Evolutionary conservation across 2,113 vertebrate species (phyloP).

Genomic region (Delphinapterus leucas): DNA sequence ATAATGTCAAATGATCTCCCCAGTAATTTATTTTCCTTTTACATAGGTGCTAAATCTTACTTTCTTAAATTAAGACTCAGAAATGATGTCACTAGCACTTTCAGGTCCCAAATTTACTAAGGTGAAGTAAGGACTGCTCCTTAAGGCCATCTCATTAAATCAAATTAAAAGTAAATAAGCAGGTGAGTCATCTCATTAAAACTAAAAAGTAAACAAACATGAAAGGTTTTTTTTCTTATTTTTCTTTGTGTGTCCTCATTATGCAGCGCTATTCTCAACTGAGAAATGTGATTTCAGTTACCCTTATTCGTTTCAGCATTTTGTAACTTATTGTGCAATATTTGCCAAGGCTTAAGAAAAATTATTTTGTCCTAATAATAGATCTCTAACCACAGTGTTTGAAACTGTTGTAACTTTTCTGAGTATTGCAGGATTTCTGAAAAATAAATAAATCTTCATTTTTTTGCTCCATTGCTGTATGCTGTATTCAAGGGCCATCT

Average conservation of each 20-base stretch:
- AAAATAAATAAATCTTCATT: not conserved
- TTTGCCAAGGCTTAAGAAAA: not conserved
- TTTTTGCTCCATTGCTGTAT: not conserved
- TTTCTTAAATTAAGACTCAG: not conserved
- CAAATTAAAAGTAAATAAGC: conserved; percentile 1
- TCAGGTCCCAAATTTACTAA: not conserved
- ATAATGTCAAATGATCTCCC: not conserved
- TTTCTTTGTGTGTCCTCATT: not conserved
- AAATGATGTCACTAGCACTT: not conserved
- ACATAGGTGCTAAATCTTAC: not conserved
- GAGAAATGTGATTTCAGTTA: not conserved
- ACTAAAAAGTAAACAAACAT: not conserved
- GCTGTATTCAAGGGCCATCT: not conserved
- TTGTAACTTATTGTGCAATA: not conserved
- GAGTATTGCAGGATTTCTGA: not conserved
- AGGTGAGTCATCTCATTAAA: not conserved
- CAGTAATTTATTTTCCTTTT: not conserved
- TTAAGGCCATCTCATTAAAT: not conserved
- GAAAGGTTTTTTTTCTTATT: not conserved
- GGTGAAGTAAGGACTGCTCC: not conserved
- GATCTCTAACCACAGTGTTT: not conserved
- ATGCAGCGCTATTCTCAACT: not conserved
- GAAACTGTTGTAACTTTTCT: not conserved
- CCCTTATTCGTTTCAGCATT: not conserved
- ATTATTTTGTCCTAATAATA: not conserved